A percentile compares a stretch with the other conserved stretches of the same genome.
Conservation (phyloP, 2,797 vertebrate species). For the Lindbergichthys nudifrons region DNA sequence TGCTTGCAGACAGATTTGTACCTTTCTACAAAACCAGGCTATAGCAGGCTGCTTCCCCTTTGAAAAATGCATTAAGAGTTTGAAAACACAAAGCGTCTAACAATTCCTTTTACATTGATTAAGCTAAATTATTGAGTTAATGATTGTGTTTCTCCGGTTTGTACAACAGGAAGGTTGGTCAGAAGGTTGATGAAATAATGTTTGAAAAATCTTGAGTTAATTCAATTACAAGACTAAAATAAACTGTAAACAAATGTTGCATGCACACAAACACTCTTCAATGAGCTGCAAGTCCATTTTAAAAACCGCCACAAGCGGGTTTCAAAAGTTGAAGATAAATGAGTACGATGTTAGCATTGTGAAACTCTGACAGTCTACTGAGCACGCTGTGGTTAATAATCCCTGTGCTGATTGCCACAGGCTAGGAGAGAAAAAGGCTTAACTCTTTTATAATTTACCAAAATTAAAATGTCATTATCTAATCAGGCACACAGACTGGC, state of each 20-base stretch:
- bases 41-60: background rate
- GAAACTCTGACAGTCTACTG: slow-evolving; percentile 25
- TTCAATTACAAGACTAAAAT: slow-evolving; percentile 5
- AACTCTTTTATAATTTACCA: background rate
- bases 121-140: background rate
- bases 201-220: background rate
- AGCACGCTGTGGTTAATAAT: slow-evolving; percentile 39
- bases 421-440: slow-evolving; percentile 9
- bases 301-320: background rate
- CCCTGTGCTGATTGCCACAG: slow-evolving; percentile 18
- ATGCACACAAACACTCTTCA: background rate
- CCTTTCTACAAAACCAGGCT: background rate
- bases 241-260: background rate
- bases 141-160: background rate
- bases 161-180: background rate
- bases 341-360: slow-evolving; percentile 34
- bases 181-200: background rate
- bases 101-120: background rate
- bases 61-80: too few species aligned
- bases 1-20: background rate
- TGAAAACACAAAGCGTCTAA: background rate
- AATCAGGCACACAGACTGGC: slow-evolving; percentile 3
- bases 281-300: background rate
- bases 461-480: slow-evolving; percentile 14
- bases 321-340: slow-evolving; percentile 38